Conservation (phyloP, 2,113 vertebrate genomes). For the Alligator mississippiensis region DNA sequence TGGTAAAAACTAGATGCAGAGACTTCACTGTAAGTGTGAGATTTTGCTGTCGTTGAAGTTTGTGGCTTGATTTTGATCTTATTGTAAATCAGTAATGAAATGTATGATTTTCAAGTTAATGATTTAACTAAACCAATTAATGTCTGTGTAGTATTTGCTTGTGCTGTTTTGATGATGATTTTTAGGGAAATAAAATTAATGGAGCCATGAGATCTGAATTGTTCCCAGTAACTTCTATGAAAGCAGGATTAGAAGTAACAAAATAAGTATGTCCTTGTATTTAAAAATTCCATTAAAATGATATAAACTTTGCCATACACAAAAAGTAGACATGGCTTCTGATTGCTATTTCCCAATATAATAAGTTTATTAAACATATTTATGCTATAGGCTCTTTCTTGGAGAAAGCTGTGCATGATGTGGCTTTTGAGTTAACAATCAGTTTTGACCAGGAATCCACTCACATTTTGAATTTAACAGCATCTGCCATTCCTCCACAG, state of each 20-base stretch:
- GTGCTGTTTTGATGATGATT: not conserved
- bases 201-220: too few species aligned
- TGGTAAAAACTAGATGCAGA: slow-evolving; percentile 4
- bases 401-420: not conserved
- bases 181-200: too few species aligned
- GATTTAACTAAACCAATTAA: slow-evolving; percentile 7
- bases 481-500: slow-evolving; percentile 40
- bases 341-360: not conserved
- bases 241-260: not conserved
- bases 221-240: not conserved
- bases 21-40: slow-evolving; percentile 11
- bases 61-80: slow-evolving; percentile 6
- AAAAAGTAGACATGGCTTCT: not conserved
- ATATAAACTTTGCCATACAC: not conserved
- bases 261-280: not conserved
- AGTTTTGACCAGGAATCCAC: not conserved
- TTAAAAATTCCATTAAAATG: not conserved
- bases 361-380: not conserved
- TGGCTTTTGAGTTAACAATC: not conserved
- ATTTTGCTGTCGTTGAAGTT: not conserved
- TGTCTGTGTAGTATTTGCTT: not conserved
- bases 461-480: slow-evolving; percentile 49
- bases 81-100: not conserved
- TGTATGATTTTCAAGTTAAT: not conserved
- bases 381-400: not conserved